Conservation (phyloP, 2,888 invertebrate genomes). For the Pristionchus arcanus region DNA sequence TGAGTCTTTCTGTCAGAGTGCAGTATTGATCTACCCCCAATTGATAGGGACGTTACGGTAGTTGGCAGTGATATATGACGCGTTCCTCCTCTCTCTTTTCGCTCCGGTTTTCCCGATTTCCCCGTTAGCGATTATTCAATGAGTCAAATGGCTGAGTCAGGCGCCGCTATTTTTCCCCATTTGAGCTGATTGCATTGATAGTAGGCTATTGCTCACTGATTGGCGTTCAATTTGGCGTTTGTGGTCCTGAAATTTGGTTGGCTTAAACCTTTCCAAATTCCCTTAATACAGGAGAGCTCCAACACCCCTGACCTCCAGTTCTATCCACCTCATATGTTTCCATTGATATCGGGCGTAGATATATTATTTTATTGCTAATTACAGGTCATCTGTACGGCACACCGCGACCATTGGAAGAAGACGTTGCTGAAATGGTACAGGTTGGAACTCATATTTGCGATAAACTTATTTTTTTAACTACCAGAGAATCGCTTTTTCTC, state of each 20-base stretch:
- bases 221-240: no score
- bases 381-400: conserved; percentile 76
- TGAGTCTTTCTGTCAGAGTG: neutral
- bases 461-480: no score
- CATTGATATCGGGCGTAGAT: no score
- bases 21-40: neutral
- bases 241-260: no score
- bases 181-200: neutral
- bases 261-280: no score
- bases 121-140: conserved; percentile 24
- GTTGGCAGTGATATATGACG: neutral
- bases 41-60: neutral
- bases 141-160: conserved; percentile 13
- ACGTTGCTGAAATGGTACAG: conserved; percentile 62
- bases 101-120: neutral
- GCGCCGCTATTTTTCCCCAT: neutral
- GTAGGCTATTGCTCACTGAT: neutral
- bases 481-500: no score
- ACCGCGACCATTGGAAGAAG: conserved; percentile 69
- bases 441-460: no score
- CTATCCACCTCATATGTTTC: no score
- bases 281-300: no score
- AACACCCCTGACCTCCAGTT: no score
- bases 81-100: neutral
- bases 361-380: neutral